A percentile compares a stretch with the other conserved stretches of the same genome.
phyloP scores from a whole-genome alignment of 1,140 invertebrate genomes.

The Oppia nitens region DNA sequence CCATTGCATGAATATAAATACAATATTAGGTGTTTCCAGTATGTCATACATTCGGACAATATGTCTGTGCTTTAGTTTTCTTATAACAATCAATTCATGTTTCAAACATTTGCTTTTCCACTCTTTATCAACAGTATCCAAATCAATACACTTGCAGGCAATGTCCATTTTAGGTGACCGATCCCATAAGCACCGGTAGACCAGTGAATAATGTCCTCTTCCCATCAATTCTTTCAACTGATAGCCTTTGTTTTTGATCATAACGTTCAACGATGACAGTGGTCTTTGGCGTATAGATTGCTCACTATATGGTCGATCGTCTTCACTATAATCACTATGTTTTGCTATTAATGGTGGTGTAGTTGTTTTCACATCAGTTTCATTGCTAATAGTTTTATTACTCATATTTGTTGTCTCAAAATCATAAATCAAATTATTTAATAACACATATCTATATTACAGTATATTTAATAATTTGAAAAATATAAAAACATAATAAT shows the following conservation, averaged over 20 bases:
- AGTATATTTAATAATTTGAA: too few species aligned
- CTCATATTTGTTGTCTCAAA: too few species aligned
- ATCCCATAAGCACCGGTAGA: background rate
- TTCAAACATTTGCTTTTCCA: background rate
- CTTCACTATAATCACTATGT: too few species aligned
- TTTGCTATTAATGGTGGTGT: too few species aligned
- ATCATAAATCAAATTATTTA: too few species aligned
- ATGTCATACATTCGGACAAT: conserved; percentile 9
- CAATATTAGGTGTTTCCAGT: conserved; percentile 8
- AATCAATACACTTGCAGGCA: background rate
- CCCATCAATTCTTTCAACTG: background rate
- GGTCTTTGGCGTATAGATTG: too few species aligned
- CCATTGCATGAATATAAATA: conserved; percentile 18
- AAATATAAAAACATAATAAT: too few species aligned
- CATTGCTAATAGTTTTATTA: too few species aligned
- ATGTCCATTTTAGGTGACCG: background rate
- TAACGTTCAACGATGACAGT: too few species aligned
- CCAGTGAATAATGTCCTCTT: background rate
- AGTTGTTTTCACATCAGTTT: too few species aligned
- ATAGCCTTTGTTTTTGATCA: background rate
- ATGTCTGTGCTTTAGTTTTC: background rate
- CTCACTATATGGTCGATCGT: too few species aligned
- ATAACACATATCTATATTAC: too few species aligned
- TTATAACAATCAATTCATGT: background rate
- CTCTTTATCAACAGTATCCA: background rate